Evolutionary conservation across 2,888 invertebrate species (phyloP).

Genomic region (Archaeoteleia sp.): DNA sequence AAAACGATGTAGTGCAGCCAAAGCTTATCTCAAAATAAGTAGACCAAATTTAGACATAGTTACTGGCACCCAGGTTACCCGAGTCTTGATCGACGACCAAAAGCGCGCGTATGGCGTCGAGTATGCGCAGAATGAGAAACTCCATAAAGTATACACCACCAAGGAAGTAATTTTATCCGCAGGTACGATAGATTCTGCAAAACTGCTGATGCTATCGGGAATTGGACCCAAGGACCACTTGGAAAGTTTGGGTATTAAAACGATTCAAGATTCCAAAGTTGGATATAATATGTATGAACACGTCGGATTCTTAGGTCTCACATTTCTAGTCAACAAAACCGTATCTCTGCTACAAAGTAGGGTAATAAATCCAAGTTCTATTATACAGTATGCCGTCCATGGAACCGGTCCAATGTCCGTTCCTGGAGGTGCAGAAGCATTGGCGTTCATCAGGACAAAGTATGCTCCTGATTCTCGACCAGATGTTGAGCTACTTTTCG

Average conservation of each 20-base stretch:
- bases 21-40: conserved; percentile 77
- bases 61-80: conserved; percentile 65
- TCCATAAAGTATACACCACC: conserved; percentile 76
- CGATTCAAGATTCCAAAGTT: conserved; percentile 80
- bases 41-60: conserved; percentile 69
- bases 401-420: conserved; percentile 71
- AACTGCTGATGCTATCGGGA: conserved; percentile 82
- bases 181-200: conserved; percentile 88
- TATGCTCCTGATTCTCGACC: conserved; percentile 70
- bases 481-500: conserved; percentile 76
- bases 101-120: conserved; percentile 69
- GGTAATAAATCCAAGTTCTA: conserved; percentile 60
- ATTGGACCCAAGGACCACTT: conserved; percentile 81
- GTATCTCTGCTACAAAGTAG: conserved; percentile 76
- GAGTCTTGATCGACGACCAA: conserved; percentile 62
- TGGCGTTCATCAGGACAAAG: conserved; percentile 74
- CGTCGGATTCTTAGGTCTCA: conserved; percentile 81
- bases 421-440: conserved; percentile 75
- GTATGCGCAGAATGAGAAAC: conserved; percentile 77
- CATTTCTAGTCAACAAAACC: conserved; percentile 79
- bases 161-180: conserved; percentile 81
- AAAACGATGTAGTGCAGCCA: conserved; percentile 76
- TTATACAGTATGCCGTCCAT: conserved; percentile 69
- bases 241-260: conserved; percentile 77
- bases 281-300: conserved; percentile 83